A percentile compares a stretch with the other conserved stretches of the same genome.
These are phyloP conservation scores for Carassius gibelio DNA, from an alignment of 2,113 vertebrate species.

Conservation along the genomic window DNA sequence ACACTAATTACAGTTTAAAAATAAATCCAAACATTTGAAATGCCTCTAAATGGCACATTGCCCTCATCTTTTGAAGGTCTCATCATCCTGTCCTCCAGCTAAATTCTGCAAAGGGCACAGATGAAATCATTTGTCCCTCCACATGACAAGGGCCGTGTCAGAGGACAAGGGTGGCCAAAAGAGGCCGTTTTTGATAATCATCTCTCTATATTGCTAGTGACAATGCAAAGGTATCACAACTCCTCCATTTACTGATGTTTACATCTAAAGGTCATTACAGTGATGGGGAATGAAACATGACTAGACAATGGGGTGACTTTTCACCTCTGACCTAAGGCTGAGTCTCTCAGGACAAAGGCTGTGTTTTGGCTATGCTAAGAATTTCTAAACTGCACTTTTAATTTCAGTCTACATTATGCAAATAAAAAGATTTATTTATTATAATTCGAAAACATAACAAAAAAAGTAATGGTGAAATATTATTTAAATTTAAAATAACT, in stretches of 20 bases:
- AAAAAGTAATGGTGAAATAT: background rate
- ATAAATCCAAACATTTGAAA: conserved; percentile 60
- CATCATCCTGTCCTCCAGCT: conserved; percentile 66
- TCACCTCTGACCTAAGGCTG: conserved; percentile 53
- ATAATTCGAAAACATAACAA: background rate
- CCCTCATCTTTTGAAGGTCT: conserved; percentile 69
- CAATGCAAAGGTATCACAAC: conserved; percentile 76
- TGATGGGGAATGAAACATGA: conserved; percentile 63
- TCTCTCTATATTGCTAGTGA: conserved; percentile 79
- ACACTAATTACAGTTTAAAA: conserved; percentile 58
- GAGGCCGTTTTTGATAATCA: conserved; percentile 82
- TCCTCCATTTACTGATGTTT: conserved; percentile 77
- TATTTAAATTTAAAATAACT: background rate
- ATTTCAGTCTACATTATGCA: background rate
- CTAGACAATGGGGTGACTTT: conserved; percentile 56
- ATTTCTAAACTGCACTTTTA: conserved; percentile 1
- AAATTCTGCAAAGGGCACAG: conserved; percentile 76
- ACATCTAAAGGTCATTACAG: conserved; percentile 84
- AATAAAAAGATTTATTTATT: background rate
- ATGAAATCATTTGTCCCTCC: conserved; percentile 82
- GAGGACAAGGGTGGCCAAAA: conserved; percentile 77
- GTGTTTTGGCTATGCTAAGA: conserved; percentile 19
- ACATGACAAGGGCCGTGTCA: conserved; percentile 75
- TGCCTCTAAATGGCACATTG: conserved; percentile 69
- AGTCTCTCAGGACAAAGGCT: conserved; percentile 41